phyloP scores from a whole-genome alignment of 2,113 vertebrate genomes.

The Vulpes vulpes region DNA sequence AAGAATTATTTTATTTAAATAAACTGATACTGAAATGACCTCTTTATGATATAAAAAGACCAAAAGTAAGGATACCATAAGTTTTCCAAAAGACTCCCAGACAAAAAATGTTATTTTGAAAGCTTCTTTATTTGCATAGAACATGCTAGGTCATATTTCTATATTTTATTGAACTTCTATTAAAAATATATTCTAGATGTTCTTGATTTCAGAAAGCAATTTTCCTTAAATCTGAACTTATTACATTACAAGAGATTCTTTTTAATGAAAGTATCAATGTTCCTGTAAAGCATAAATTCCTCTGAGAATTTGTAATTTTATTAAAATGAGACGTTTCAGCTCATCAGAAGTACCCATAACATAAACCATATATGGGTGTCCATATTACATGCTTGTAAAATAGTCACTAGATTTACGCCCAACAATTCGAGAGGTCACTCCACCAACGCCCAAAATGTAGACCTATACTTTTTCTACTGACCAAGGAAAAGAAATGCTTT shows the following conservation, averaged over 20 bases:
- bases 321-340: constrained; percentile 35
- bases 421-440: background rate
- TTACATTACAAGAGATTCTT: constrained; percentile 20
- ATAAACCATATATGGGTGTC: constrained; percentile 25
- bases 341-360: background rate
- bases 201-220: constrained; percentile 50
- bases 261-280: constrained; percentile 1
- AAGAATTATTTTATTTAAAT: constrained; percentile 48
- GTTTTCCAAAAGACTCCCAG: constrained; percentile 21
- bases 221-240: constrained; percentile 61
- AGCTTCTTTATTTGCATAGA: constrained; percentile 62
- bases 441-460: background rate
- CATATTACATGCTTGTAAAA: constrained; percentile 29
- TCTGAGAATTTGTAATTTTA: constrained; percentile 40
- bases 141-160: constrained; percentile 5
- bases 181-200: constrained; percentile 64
- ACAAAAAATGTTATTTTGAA: constrained; percentile 25
- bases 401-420: background rate
- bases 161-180: constrained; percentile 66
- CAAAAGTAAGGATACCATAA: constrained; percentile 4
- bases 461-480: background rate
- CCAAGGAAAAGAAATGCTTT: background rate
- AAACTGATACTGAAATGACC: constrained; percentile 35
- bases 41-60: background rate
- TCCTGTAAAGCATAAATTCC: constrained; percentile 42